Percentiles rank a stretch among this genome's conserved stretches.
Evolutionary conservation across 35 echinoderm and acorn worm species (phyloP).

Genomic region (Lytechinus variegatus): DNA sequence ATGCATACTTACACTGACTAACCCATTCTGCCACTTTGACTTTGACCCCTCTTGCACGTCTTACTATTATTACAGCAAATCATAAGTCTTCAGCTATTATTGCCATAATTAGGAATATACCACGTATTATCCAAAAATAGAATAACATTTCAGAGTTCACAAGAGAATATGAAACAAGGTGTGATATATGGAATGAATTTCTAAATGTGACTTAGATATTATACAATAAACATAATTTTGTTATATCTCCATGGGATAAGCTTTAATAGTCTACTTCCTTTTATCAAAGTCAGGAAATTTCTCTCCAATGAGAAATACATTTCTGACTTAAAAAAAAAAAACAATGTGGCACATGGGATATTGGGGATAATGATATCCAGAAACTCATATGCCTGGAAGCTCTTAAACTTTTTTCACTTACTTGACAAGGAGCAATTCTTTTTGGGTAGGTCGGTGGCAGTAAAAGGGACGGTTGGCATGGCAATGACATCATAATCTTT

Average conservation of each 20-base stretch:
- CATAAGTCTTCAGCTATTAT: too few species aligned
- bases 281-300: neutral
- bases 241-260: neutral
- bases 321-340: neutral
- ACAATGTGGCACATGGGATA: neutral
- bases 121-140: too few species aligned
- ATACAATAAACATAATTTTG: neutral
- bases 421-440: conserved; percentile 26
- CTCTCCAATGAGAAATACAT: neutral
- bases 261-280: neutral
- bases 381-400: neutral
- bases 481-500: conserved; percentile 70
- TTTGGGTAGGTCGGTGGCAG: conserved; percentile 60
- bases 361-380: too few species aligned
- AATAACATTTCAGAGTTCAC: neutral
- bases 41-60: too few species aligned
- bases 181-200: neutral
- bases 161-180: neutral
- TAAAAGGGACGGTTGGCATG: conserved; percentile 84
- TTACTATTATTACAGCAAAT: too few species aligned
- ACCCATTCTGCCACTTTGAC: too few species aligned
- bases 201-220: neutral
- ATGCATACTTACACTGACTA: too few species aligned
- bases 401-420: neutral
- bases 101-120: too few species aligned